Evolutionary conservation across 2,113 vertebrate species (phyloP).

Genomic region (Ochotona princeps): DNA sequence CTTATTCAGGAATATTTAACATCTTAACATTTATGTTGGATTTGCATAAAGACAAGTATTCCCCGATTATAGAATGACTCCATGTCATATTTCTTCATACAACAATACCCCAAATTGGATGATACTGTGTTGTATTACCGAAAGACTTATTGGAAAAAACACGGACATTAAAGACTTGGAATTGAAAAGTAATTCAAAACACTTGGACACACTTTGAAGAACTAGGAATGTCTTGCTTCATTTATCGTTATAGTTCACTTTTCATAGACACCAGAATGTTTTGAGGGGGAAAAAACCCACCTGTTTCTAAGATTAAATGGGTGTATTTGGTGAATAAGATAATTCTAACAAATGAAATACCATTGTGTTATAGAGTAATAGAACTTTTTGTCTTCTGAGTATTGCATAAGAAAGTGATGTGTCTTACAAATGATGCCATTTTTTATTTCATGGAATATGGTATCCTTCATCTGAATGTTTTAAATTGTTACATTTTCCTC

Average conservation of each 20-base stretch:
- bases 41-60: conserved; percentile 1
- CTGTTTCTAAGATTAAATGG: not conserved
- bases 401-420: not conserved
- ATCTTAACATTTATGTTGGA: not conserved
- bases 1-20: not conserved
- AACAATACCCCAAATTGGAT: not conserved
- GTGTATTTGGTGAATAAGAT: not conserved
- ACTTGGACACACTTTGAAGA: not conserved
- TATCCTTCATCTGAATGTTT: conserved; percentile 13
- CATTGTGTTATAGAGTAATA: not conserved
- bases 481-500: conserved; percentile 36
- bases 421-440: not conserved
- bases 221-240: conserved; percentile 18
- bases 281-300: not conserved
- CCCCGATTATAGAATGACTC: not conserved
- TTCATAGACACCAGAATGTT: not conserved
- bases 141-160: conserved; percentile 14
- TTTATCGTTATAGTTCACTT: not conserved
- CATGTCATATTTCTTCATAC: not conserved
- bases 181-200: not conserved
- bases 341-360: not conserved
- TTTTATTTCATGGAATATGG: conserved; percentile 27
- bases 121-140: not conserved
- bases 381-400: not conserved
- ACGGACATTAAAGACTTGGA: not conserved